Evolutionary conservation across 2,797 vertebrate species (phyloP), one percentile per base, ranked within the genome.

Genomic region (Eupleurogrammus muticus): DNA sequence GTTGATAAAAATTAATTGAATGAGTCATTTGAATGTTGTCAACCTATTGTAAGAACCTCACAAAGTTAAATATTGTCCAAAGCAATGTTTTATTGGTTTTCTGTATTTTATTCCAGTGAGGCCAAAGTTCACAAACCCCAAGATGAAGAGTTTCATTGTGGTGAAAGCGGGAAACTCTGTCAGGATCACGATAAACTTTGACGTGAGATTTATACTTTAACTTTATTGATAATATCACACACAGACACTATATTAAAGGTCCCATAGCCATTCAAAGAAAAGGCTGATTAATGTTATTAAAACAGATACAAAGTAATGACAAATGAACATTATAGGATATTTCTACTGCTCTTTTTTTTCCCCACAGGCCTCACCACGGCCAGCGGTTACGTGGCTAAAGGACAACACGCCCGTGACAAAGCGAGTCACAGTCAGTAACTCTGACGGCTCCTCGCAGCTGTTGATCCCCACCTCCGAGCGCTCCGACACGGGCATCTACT

Each of bases 301-400:
- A n/a, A n/a, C n/a, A n/a, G n/a, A n/a, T n/a, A n/a, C n/a, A n/a
- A n/a, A n/a, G n/a, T n/a, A n/a, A n/a, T n/a, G n/a, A n/a, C n/a
- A n/a, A n/a, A n/a, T n/a, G n/a, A n/a, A n/a, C n/a, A n/a, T n/a
- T n/a, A n/a, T n/a, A n/a, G n/a, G 20, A 53, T 50, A 44, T 34
- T 28, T 16, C 17, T 51, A 19, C 14, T 20, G 9, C 19, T 20
- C 1, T 71, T 40, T 73, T 36, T 42, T 12, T n/a, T n/a, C n/a
- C n/a, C n/a, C n/a, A 65, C 87, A 98, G 97, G 96, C 93, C 0
- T 92, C 92, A 35, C 96, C 96, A 0, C 53, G 63, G 53, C 94
- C 95, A 0, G 84, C 90, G 50, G 92, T 96, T 60, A 85, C 75
- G 55, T 97, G 96, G 96, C 65, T 94, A 0, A 98, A 96, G 82